Conservation (phyloP, 2,797 vertebrate species). For the Bradypus variegatus region DNA sequence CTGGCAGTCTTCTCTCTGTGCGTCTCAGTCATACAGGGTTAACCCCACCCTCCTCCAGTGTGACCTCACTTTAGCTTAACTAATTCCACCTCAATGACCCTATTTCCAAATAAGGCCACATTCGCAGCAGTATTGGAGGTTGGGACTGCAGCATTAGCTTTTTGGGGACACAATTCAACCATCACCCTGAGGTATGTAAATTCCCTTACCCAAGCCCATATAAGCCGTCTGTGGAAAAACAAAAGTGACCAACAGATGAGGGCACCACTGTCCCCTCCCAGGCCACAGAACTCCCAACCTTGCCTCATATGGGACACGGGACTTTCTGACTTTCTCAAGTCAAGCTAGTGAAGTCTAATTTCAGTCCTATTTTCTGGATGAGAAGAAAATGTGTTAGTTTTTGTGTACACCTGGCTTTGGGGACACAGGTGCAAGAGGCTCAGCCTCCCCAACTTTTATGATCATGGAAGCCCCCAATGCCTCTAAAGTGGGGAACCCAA, state of each 20-base stretch:
- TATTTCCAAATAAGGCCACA: too few species aligned
- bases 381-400: background rate
- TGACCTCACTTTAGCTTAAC: too few species aligned
- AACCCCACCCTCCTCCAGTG: too few species aligned
- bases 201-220: background rate
- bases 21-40: too few species aligned
- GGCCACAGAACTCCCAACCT: background rate
- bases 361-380: background rate
- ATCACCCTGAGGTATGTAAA: background rate
- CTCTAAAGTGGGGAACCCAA: background rate
- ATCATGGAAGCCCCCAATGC: background rate
- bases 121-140: too few species aligned
- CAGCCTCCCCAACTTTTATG: background rate
- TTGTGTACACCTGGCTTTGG: background rate
- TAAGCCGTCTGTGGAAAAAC: background rate
- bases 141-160: too few species aligned
- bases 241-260: background rate
- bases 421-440: background rate
- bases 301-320: rapidly evolving
- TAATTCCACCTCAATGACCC: too few species aligned
- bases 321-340: background rate
- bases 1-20: too few species aligned
- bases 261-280: background rate
- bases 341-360: background rate
- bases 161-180: too few species aligned